Evolutionary conservation across 2,113 vertebrate genomes (phyloP).

Genomic region (Nesogale talazaci): DNA sequence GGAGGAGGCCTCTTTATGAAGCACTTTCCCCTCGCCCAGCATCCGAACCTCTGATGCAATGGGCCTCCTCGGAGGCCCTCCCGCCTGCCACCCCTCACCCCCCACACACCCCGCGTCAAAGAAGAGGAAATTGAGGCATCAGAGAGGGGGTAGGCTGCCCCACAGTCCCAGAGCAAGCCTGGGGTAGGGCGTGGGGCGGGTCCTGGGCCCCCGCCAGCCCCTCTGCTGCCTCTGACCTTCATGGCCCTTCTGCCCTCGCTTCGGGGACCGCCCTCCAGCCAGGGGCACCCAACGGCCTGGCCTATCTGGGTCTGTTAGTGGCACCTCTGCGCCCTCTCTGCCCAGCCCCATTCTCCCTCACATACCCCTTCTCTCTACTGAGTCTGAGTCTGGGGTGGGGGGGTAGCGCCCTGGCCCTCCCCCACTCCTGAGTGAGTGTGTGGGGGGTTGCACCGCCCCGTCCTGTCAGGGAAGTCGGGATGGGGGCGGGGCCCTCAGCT

Average conservation of each 20-base stretch:
- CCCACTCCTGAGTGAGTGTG: not conserved
- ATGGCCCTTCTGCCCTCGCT: not conserved
- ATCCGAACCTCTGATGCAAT: not conserved
- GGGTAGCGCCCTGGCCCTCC: no score
- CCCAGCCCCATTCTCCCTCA: not conserved
- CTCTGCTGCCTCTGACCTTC: not conserved
- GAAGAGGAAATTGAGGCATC: slow-evolving; percentile 60
- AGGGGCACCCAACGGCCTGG: not conserved
- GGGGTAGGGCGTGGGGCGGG: not conserved
- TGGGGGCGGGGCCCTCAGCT: slow-evolving; percentile 78
- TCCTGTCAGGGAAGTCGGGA: slow-evolving; percentile 80
- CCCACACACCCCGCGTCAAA: not conserved
- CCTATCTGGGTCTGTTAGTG: not conserved
- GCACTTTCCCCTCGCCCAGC: no score
- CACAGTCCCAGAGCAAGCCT: slow-evolving; percentile 34
- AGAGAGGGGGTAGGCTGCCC: slow-evolving; percentile 50
- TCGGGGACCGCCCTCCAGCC: not conserved
- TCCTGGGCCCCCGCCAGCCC: not conserved
- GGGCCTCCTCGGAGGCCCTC: not conserved
- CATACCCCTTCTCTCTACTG: not conserved
- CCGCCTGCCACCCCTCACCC: not conserved
- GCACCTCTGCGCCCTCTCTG: not conserved
- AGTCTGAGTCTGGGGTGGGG: not conserved
- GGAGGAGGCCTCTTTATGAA: not conserved
- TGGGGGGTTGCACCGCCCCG: slow-evolving; percentile 50